Conservation (phyloP, 2,113 vertebrate species). For the Anas platyrhynchos region DNA sequence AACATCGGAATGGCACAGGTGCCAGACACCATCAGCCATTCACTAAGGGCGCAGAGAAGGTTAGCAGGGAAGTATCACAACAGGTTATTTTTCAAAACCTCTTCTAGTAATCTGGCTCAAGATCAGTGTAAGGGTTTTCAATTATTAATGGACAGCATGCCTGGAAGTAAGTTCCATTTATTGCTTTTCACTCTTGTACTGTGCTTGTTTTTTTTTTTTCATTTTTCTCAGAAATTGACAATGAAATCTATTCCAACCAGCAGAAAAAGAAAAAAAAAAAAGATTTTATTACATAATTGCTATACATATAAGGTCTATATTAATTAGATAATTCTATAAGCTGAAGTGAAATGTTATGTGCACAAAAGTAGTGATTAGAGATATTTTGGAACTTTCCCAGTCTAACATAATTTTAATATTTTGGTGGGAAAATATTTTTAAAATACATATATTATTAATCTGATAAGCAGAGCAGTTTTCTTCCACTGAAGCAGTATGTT, state of each 20-base stretch:
- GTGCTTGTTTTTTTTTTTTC: not conserved
- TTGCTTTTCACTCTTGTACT: not conserved
- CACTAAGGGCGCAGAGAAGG: not conserved
- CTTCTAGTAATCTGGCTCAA: not conserved
- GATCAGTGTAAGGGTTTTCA: slow-evolving; percentile 1
- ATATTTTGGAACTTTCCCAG: not conserved
- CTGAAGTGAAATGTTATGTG: not conserved
- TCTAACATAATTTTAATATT: not conserved
- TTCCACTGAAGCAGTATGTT: not conserved
- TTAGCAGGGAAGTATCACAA: not conserved
- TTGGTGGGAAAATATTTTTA: not conserved
- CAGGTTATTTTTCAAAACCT: slow-evolving; percentile 37
- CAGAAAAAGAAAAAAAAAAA: not conserved
- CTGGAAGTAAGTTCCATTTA: not conserved
- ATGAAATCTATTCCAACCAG: not conserved
- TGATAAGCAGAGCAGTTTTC: not conserved
- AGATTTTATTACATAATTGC: not conserved
- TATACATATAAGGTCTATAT: not conserved
- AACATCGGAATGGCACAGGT: not conserved
- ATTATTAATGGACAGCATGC: slow-evolving; percentile 22
- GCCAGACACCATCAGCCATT: not conserved
- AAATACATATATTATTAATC: not conserved
- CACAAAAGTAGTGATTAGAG: not conserved
- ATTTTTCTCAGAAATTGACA: not conserved
- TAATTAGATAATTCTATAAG: not conserved